These are phyloP conservation scores for Folsomia candida DNA, from an alignment of 2,888 invertebrate genomes.

Conservation along the genomic window DNA sequence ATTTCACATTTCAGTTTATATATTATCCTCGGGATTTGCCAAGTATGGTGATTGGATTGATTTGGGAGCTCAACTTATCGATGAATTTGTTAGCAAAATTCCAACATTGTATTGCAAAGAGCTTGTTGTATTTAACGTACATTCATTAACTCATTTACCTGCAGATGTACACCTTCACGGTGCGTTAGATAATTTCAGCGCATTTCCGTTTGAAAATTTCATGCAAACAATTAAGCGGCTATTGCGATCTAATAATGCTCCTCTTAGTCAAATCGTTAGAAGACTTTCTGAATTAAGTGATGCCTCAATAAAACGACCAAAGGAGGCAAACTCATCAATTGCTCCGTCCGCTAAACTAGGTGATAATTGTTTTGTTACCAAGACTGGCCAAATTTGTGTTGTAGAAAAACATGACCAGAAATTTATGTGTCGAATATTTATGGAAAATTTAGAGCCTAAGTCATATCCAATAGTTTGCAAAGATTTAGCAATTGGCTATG, in stretches of 20 bases:
- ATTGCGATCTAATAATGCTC: background rate
- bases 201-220: constrained; percentile 10
- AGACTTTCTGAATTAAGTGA: background rate
- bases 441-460: too few species aligned
- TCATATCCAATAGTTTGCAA: too few species aligned
- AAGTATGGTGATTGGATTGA: background rate
- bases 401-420: too few species aligned
- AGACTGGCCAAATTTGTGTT: background rate
- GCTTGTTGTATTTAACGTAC: background rate
- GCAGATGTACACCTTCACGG: background rate
- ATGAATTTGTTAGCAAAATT: background rate
- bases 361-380: background rate
- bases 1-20: background rate
- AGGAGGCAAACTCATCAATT: background rate
- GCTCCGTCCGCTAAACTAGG: background rate
- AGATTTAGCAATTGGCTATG: too few species aligned
- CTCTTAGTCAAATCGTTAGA: background rate
- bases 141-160: background rate
- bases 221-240: constrained; percentile 2
- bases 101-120: background rate
- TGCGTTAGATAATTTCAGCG: constrained; percentile 2
- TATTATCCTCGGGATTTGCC: background rate
- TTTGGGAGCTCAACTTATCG: background rate
- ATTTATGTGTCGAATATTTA: too few species aligned
- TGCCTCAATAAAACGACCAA: background rate